phyloP scores from a whole-genome alignment of 2,888 invertebrate genomes.

The Scaptomyza parva region DNA sequence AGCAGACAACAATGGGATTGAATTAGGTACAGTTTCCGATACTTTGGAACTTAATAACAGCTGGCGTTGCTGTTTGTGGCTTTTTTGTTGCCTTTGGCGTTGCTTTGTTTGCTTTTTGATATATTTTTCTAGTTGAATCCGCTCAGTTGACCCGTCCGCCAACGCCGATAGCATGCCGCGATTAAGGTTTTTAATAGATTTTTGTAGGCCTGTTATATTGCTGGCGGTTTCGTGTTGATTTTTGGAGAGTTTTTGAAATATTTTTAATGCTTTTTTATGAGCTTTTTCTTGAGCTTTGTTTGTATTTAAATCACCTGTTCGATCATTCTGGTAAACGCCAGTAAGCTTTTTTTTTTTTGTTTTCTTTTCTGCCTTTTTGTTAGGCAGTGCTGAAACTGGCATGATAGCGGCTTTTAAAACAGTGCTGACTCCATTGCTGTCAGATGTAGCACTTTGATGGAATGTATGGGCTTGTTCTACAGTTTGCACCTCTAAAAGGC shows the following conservation, averaged over 20 bases:
- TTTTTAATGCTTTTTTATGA: slow-evolving; percentile 77
- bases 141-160: slow-evolving; percentile 54
- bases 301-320: background rate
- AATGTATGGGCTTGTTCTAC: background rate
- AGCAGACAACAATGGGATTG: background rate
- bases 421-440: background rate
- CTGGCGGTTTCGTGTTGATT: slow-evolving; percentile 21
- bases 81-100: slow-evolving; percentile 67
- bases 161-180: slow-evolving; percentile 26
- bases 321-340: slow-evolving; percentile 1
- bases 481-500: background rate
- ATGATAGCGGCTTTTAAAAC: background rate
- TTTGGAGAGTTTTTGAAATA: slow-evolving; percentile 73
- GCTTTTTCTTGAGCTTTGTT: slow-evolving; percentile 70
- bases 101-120: slow-evolving; percentile 76
- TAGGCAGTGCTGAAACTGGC: background rate
- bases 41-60: slow-evolving; percentile 10
- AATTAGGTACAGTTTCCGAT: background rate
- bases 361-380: slow-evolving; percentile 61
- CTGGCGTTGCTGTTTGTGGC: slow-evolving; percentile 38
- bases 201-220: slow-evolving; percentile 36
- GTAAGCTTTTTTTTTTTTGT: slow-evolving; percentile 62
- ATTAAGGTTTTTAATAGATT: slow-evolving; percentile 48
- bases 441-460: background rate
- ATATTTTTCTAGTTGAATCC: slow-evolving; percentile 68